Conservation (phyloP, 2,888 invertebrate species). For the Temnothorax ravouxi region DNA sequence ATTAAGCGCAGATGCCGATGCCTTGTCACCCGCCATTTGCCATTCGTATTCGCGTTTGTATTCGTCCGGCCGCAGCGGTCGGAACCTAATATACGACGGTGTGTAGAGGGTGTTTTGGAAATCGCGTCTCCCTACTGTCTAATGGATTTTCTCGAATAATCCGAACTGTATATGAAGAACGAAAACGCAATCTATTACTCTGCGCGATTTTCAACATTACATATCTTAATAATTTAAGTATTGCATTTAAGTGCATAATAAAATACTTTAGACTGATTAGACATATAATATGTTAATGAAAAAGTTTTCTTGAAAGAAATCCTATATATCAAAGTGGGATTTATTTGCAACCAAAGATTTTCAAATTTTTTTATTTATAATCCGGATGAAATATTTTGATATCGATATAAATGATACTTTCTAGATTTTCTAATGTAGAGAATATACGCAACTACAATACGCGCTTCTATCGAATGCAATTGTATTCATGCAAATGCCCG, state of each 20-base stretch:
- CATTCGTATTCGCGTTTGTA: slow-evolving; percentile 75
- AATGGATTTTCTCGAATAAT: neutral
- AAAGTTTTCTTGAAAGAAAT: neutral
- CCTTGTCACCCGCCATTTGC: slow-evolving; percentile 81
- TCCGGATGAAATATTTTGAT: neutral
- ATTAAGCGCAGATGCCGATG: slow-evolving; percentile 82
- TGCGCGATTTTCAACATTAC: neutral
- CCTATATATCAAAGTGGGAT: neutral
- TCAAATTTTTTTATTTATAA: neutral
- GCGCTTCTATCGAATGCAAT: neutral
- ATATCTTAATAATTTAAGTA: neutral
- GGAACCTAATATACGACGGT: slow-evolving; percentile 77
- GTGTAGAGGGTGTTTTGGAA: slow-evolving; percentile 57
- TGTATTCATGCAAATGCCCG: neutral
- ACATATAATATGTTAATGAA: neutral
- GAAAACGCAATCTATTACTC: neutral
- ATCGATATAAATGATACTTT: neutral
- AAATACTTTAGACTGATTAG: neutral
- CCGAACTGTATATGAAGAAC: neutral
- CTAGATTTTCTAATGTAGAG: neutral
- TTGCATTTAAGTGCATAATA: neutral
- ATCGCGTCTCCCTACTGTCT: neutral
- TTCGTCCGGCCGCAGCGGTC: slow-evolving; percentile 68
- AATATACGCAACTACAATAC: neutral
- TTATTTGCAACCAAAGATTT: neutral